Conservation (phyloP, 2,888 invertebrate species). For the Trichogramma evanescens region DNA sequence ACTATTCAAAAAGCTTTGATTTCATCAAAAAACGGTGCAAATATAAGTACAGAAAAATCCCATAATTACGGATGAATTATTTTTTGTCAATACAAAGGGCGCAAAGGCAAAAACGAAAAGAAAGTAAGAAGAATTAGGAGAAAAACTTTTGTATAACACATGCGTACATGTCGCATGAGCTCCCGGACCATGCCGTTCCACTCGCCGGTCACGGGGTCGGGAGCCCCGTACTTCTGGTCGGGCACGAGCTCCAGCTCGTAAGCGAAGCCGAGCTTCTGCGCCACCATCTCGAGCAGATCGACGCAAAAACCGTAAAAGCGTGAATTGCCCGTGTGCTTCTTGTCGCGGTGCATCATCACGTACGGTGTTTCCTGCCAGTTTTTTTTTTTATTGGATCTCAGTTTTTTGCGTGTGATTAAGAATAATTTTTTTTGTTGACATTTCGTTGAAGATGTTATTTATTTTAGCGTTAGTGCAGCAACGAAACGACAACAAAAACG, state of each 20-base stretch:
- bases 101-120: conserved; percentile 15
- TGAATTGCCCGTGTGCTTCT: conserved; percentile 65
- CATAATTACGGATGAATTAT: too few relatives aligned
- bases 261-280: conserved; percentile 63
- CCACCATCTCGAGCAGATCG: conserved; percentile 63
- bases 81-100: too few relatives aligned
- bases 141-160: conserved; percentile 39
- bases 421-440: too few relatives aligned
- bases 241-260: conserved; percentile 65
- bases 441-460: too few relatives aligned
- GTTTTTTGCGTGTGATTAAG: too few relatives aligned
- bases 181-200: conserved; percentile 67
- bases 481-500: too few relatives aligned
- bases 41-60: too few relatives aligned
- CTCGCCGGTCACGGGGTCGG: conserved; percentile 55
- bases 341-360: conserved; percentile 65
- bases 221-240: conserved; percentile 62
- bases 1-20: too few relatives aligned
- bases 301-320: conserved; percentile 76
- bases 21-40: too few relatives aligned
- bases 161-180: conserved; percentile 63
- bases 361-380: conserved; percentile 60
- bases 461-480: too few relatives aligned
- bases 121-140: conserved; percentile 13
- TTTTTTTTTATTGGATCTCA: neutral